Conservation (phyloP, 2,113 vertebrate genomes). For the Hypocryptadius cinnamomeus region DNA sequence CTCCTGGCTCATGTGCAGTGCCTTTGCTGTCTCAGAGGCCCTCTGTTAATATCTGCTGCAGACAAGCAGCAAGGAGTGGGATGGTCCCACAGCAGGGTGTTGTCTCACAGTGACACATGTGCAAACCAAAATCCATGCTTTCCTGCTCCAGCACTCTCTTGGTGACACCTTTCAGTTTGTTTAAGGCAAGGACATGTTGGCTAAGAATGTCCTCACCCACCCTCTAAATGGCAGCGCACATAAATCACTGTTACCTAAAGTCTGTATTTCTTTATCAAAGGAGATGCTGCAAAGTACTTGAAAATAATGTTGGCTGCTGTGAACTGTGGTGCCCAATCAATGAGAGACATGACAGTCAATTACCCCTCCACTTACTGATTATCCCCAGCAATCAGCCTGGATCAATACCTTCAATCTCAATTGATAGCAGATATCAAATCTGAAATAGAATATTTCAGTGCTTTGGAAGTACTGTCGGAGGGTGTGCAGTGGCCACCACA, state of each 20-base stretch:
- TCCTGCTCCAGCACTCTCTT: neutral
- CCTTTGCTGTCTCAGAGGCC: neutral
- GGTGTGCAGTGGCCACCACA: neutral
- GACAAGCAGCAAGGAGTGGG: neutral
- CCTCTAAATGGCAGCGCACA: neutral
- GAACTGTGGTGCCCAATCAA: conserved; percentile 51
- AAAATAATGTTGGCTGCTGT: conserved; percentile 55
- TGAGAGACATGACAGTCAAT: conserved; percentile 66
- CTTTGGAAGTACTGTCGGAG: neutral
- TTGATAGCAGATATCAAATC: conserved; percentile 58
- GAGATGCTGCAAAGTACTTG: conserved; percentile 57
- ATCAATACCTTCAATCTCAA: conserved; percentile 69
- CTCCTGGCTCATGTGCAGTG: neutral
- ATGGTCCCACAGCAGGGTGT: neutral
- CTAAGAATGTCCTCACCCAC: conserved; percentile 5
- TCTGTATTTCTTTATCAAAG: conserved; percentile 50
- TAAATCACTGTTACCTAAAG: conserved; percentile 53
- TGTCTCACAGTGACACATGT: neutral
- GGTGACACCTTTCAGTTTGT: neutral
- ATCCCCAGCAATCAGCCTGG: conserved; percentile 56
- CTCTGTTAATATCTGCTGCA: neutral
- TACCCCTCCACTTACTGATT: conserved; percentile 69
- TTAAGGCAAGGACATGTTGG: neutral
- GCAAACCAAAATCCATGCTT: neutral
- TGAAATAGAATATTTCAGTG: neutral